phyloP scores from a whole-genome alignment of 2,797 vertebrate genomes.

The Dryobates pubescens region DNA sequence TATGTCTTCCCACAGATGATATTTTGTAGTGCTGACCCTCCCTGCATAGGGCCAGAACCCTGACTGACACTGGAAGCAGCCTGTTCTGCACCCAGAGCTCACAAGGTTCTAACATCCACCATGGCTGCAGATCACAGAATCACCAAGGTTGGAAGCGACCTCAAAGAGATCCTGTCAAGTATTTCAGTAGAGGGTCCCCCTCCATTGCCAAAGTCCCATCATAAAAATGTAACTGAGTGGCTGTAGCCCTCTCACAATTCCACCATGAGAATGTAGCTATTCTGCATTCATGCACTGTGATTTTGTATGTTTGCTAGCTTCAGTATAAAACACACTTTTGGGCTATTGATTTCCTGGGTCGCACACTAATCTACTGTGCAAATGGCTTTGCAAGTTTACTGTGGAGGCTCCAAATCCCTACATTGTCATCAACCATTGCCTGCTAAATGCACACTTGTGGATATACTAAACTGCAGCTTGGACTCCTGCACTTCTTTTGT shows the following conservation, averaged over 20 bases:
- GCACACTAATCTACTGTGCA: not conserved
- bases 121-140: not conserved
- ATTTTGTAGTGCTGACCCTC: not conserved
- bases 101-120: not conserved
- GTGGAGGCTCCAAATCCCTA: not conserved
- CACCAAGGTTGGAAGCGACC: too few relatives aligned
- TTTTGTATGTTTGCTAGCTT: conserved; percentile 8
- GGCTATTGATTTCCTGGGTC: conserved; percentile 24
- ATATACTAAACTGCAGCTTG: not conserved
- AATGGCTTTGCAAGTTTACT: conserved; percentile 28
- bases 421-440: not conserved
- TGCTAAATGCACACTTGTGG: not conserved
- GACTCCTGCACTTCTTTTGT: not conserved
- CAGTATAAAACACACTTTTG: not conserved
- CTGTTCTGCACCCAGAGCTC: not conserved
- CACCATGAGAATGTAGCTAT: not conserved
- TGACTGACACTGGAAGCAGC: not conserved
- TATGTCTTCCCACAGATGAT: not conserved
- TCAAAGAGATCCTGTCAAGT: not conserved
- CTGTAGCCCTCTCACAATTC: not conserved
- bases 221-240: not conserved
- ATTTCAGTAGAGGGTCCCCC: not conserved
- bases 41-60: not conserved
- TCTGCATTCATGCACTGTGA: conserved; percentile 7
- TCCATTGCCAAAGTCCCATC: not conserved